Conservation (phyloP, 2,888 invertebrate species). For the Periphyllus acericola region DNA sequence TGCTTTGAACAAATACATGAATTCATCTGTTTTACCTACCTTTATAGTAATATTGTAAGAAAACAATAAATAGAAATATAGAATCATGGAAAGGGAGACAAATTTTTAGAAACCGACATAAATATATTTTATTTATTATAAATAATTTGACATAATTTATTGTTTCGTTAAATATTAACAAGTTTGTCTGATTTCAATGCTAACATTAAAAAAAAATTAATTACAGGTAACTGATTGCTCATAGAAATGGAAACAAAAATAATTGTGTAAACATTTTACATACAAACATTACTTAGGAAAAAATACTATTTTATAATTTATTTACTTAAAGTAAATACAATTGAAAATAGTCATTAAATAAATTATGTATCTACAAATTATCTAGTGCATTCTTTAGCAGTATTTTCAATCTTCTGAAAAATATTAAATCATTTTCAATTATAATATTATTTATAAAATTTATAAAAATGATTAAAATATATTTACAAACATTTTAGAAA, state of each 20-base stretch:
- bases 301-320: constrained; percentile 31
- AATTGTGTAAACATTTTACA: not conserved
- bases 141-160: constrained; percentile 47
- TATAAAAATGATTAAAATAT: not conserved
- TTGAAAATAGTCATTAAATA: not conserved
- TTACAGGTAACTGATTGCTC: constrained; percentile 1
- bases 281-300: not conserved
- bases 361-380: constrained; percentile 12
- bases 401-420: constrained; percentile 42
- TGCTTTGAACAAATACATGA: too few relatives aligned
- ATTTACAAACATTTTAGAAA: not conserved
- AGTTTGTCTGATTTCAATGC: not conserved
- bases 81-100: not conserved
- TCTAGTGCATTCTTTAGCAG: constrained; percentile 45
- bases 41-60: not conserved
- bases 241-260: constrained; percentile 8
- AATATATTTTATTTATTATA: constrained; percentile 33
- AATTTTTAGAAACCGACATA: not conserved
- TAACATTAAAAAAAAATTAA: not conserved
- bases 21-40: too few relatives aligned
- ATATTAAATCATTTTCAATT: not conserved
- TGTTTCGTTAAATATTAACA: constrained; percentile 5
- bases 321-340: not conserved
- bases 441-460: not conserved
- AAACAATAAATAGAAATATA: not conserved